Evolutionary conservation across 2,797 vertebrate species (phyloP).

Genomic region (Alectoris magna): DNA sequence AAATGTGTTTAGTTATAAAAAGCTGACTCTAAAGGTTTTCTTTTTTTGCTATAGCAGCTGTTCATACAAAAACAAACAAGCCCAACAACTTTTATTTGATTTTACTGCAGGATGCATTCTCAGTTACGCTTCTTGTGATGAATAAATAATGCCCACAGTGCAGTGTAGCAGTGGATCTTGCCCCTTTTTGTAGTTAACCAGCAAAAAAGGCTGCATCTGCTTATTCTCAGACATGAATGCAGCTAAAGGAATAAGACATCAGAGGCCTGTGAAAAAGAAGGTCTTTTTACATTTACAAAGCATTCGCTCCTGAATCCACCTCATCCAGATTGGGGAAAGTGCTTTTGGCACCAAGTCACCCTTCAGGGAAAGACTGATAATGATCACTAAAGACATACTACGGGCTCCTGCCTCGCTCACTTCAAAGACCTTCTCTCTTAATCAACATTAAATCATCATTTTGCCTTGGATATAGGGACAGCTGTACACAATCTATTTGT

Average conservation of each 20-base stretch:
- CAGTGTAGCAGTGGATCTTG: slow-evolving; percentile 63
- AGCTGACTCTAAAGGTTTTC: slow-evolving; percentile 39
- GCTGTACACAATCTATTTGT: slow-evolving; percentile 86
- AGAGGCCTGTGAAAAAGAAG: slow-evolving; percentile 82
- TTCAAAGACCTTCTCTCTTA: slow-evolving; percentile 86
- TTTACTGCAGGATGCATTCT: slow-evolving; percentile 72
- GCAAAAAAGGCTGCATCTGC: slow-evolving; percentile 82
- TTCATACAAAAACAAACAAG: neutral
- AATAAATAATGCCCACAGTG: slow-evolving; percentile 74
- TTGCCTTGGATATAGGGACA: slow-evolving; percentile 80
- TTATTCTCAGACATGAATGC: slow-evolving; percentile 84
- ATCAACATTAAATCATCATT: slow-evolving; percentile 87
- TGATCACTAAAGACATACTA: slow-evolving; percentile 82
- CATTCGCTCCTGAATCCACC: slow-evolving; percentile 82
- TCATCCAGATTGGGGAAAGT: slow-evolving; percentile 80
- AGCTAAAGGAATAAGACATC: slow-evolving; percentile 85
- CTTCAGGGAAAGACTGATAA: slow-evolving; percentile 85
- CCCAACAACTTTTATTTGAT: slow-evolving; percentile 64
- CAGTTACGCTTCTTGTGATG: slow-evolving; percentile 64
- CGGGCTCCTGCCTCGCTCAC: slow-evolving; percentile 78
- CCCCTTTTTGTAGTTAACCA: slow-evolving; percentile 75
- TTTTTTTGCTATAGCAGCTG: slow-evolving; percentile 61
- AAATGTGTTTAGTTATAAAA: slow-evolving; percentile 53
- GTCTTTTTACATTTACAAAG: slow-evolving; percentile 83
- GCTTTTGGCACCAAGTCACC: slow-evolving; percentile 83